Evolutionary conservation across 2,113 vertebrate species (phyloP).

Genomic region (Gymnarchus niloticus): DNA sequence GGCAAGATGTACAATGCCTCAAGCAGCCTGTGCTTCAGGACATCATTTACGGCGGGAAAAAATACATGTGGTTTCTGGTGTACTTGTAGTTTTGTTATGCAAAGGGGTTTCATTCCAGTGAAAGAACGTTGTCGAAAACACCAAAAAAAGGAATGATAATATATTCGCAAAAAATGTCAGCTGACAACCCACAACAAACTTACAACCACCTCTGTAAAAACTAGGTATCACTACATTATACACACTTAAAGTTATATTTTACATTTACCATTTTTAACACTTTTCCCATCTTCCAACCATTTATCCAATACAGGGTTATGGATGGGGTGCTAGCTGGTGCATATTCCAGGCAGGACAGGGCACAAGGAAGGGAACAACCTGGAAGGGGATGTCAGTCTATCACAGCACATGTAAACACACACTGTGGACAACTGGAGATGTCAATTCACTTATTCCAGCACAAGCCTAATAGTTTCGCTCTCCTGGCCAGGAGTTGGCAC

Average conservation of each 20-base stretch:
- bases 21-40: background rate
- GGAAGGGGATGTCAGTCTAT: background rate
- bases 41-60: background rate
- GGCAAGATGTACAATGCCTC: background rate
- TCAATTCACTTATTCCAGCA: background rate
- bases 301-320: background rate
- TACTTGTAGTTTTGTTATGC: background rate
- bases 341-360: background rate
- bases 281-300: background rate
- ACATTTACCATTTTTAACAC: background rate
- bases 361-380: background rate
- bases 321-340: background rate
- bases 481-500: too few relatives aligned
- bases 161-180: background rate
- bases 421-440: background rate
- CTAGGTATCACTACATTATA: background rate
- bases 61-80: background rate
- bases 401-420: background rate
- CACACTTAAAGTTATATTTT: background rate
- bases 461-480: background rate
- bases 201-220: conserved; percentile 1
- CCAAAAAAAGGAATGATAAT: background rate
- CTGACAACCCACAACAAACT: background rate
- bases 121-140: background rate
- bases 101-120: background rate